Conservation (phyloP, 2,113 vertebrate genomes). For the Podarcis raffonei region DNA sequence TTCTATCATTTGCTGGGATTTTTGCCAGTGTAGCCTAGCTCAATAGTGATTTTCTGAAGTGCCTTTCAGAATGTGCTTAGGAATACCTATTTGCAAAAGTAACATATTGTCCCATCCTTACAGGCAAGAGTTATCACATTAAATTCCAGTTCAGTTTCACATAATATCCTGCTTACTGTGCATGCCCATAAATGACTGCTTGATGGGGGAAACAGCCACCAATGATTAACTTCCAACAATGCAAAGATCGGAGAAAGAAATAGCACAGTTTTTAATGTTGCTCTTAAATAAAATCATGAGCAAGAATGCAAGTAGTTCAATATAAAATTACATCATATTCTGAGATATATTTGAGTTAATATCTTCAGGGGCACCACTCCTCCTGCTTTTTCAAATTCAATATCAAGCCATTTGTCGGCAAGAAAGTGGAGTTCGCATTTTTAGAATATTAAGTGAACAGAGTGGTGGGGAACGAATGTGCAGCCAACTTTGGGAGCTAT, state of each 20-base stretch:
- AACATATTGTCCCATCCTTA: background rate
- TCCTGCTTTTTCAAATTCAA: background rate
- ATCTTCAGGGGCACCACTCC: background rate
- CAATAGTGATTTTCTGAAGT: background rate
- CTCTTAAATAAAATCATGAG: background rate
- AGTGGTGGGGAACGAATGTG: background rate
- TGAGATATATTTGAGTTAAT: background rate
- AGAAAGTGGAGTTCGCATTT: background rate
- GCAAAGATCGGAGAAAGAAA: background rate
- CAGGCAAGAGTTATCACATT: background rate
- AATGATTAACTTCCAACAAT: background rate
- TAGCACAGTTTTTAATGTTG: background rate
- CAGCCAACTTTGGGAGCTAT: background rate
- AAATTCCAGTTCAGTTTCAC: background rate
- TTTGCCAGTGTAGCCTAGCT: background rate
- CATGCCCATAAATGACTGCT: background rate
- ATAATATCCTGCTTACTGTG: background rate
- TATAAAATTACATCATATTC: background rate
- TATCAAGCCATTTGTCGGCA: background rate
- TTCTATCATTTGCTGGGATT: background rate
- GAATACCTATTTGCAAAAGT: background rate
- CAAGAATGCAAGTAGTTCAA: background rate
- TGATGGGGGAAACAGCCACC: background rate
- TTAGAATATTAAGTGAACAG: conserved; percentile 12
- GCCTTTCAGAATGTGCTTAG: too few relatives aligned